Base-by-base conservation (phyloP, 2,797 vertebrate genomes). In the Nyctalus aviator region DNA sequence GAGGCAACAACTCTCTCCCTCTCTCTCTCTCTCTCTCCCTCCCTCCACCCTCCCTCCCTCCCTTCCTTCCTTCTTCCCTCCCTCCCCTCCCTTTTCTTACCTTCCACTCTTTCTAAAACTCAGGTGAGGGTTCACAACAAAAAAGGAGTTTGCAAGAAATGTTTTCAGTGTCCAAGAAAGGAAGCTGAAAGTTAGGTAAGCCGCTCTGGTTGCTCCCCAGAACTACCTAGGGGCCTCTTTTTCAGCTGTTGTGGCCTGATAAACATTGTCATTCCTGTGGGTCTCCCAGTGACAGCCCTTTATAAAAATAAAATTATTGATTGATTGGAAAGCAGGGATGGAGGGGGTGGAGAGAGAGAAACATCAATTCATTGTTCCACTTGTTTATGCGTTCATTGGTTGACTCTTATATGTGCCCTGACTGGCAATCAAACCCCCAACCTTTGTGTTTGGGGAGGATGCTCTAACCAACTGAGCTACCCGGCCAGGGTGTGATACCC, bases 181-280 rank as follows among this genome's bases (percentile, higher is more conserved):
- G 35, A 86, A 87, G 72, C 46, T 69, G 72, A 87, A 84, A 87
- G n/a, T 78, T 35, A 84, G 91, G 25, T 83, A 68, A 86, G 57
- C 13, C 48, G 46, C 32, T 59, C 23, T 37, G 9, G 27, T 32
- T 89, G 76, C 37, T 92, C 48, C 53, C 20, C 30, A 73, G 37
- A 72, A 12, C 13, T 59, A 55, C 55, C 2, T 21, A 76, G 23
- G n/a, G 25, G 12, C 66, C 6, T 78, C 18, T 23, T 81, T 78
- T 46, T 12, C 25, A 41, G 35, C 13, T 81, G 17, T 48, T 79
- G 64, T 46, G 78, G 20, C 48, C 48, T 69, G 41, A 84, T 35
- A 88, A 81, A 91, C 20, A 8, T 84, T 69, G n/a, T 41, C 25
- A 41, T 84, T 83, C 44, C 59, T 79, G 25, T 88, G n/a, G 64